Evolutionary conservation across 2,113 vertebrate species (phyloP).

Genomic region (Pedionomus torquatus): DNA sequence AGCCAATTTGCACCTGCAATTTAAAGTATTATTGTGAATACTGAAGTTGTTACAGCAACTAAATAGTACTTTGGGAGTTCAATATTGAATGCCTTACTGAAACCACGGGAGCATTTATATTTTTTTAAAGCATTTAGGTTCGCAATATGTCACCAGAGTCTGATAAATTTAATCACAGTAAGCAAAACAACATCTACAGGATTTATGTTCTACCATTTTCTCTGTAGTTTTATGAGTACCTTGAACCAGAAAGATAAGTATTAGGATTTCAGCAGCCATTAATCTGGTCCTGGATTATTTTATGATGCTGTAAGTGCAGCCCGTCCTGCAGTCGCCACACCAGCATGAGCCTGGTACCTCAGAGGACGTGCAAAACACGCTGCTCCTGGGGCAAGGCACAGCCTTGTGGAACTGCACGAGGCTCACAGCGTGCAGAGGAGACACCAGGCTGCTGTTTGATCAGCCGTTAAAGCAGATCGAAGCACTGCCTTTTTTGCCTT

Average conservation of each 20-base stretch:
- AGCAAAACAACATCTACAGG: constrained; percentile 29
- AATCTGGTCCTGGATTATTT: constrained; percentile 32
- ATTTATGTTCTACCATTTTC: constrained; percentile 22
- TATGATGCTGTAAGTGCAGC: not conserved
- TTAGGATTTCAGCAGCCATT: constrained; percentile 41
- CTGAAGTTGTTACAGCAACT: not conserved
- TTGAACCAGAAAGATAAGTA: constrained; percentile 49
- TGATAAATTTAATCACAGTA: constrained; percentile 40
- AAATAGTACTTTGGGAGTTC: not conserved
- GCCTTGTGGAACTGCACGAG: fast-evolving
- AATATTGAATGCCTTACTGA: not conserved
- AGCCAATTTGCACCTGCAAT: not conserved
- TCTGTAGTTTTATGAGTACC: constrained; percentile 28
- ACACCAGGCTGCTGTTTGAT: not conserved
- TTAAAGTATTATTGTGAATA: not conserved
- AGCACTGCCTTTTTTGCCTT: not conserved
- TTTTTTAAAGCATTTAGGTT: not conserved
- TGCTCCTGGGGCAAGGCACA: not conserved
- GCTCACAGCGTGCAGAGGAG: fast-evolving
- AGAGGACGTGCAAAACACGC: not conserved
- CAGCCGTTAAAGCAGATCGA: not conserved
- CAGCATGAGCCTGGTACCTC: not conserved
- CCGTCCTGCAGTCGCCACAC: not conserved
- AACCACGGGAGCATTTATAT: not conserved
- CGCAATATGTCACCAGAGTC: not conserved